Conservation (phyloP, 2,888 invertebrate species). For the Limenitis camilla region DNA sequence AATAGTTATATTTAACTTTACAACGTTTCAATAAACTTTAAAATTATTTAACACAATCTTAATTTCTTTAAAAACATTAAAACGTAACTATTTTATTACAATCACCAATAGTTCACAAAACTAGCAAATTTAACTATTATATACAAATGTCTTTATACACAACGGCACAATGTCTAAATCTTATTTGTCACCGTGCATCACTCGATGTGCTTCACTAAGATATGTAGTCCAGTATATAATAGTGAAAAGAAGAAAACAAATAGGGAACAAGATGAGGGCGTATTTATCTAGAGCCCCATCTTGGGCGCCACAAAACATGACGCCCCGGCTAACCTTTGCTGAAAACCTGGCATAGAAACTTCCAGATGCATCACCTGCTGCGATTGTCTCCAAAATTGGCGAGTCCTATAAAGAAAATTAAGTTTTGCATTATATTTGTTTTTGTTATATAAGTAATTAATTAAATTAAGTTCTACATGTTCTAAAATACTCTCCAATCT, state of each 20-base stretch:
- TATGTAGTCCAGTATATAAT: slow-evolving; percentile 77
- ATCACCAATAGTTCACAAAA: slow-evolving; percentile 26
- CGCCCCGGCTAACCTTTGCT: slow-evolving; percentile 64
- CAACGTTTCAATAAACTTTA: slow-evolving; percentile 10
- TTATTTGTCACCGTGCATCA: slow-evolving; percentile 30
- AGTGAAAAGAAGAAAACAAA: slow-evolving; percentile 74
- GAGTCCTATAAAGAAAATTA: slow-evolving; percentile 50
- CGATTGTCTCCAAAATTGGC: slow-evolving; percentile 60
- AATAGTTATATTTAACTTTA: slow-evolving; percentile 1
- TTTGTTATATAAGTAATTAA: not conserved
- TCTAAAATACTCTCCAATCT: slow-evolving; percentile 5
- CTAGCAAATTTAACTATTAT: slow-evolving; percentile 63
- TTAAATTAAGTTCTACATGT: not conserved
- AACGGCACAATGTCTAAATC: slow-evolving; percentile 5
- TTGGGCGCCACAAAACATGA: slow-evolving; percentile 77
- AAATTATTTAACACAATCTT: slow-evolving; percentile 5
- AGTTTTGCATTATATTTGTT: not conserved
- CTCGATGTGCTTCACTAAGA: slow-evolving; percentile 70
- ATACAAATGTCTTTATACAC: slow-evolving; percentile 34
- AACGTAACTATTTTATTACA: slow-evolving; percentile 10
- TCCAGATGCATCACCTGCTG: slow-evolving; percentile 43
- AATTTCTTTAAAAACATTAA: slow-evolving; percentile 2
- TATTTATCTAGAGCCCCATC: slow-evolving; percentile 75
- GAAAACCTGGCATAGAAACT: slow-evolving; percentile 48
- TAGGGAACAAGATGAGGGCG: slow-evolving; percentile 75